Evolutionary conservation across 30 jellyfish, hydroid and myxozoan species (phyloP).

Genomic region (Turritopsis dohrnii): DNA sequence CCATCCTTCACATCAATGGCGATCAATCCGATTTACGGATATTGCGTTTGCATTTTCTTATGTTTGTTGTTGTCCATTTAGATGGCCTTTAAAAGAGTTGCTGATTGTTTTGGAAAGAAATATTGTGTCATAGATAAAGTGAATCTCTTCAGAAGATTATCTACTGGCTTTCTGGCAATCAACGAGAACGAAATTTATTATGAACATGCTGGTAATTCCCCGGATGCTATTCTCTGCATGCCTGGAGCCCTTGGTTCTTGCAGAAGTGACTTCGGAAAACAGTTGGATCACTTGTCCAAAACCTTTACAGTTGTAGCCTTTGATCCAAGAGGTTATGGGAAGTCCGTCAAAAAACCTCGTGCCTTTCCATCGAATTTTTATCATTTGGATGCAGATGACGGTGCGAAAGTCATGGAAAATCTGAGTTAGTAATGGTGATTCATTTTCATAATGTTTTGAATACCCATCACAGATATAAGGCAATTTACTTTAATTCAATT

Average conservation of each 20-base stretch:
- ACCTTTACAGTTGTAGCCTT: slow-evolving; percentile 55
- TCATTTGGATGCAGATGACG: slow-evolving; percentile 86
- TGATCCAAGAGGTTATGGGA: slow-evolving; percentile 93
- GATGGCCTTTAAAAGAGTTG: neutral
- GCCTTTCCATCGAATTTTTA: slow-evolving; percentile 58
- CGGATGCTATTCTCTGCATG: slow-evolving; percentile 52
- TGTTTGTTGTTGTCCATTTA: too few relatives aligned
- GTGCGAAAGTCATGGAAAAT: slow-evolving; percentile 59
- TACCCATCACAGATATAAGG: neutral
- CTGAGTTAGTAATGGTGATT: slow-evolving; percentile 59
- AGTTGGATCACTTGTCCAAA: slow-evolving; percentile 42
- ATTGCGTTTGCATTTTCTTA: neutral
- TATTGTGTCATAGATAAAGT: neutral
- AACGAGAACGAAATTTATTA: slow-evolving; percentile 21
- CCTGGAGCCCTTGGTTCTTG: slow-evolving; percentile 92
- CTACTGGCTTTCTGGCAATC: slow-evolving; percentile 31
- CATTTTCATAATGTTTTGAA: neutral
- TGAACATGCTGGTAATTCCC: slow-evolving; percentile 23
- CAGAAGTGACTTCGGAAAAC: slow-evolving; percentile 65
- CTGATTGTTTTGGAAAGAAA: neutral
- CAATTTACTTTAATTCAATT: neutral
- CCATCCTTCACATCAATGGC: neutral
- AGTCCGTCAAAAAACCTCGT: slow-evolving; percentile 55
- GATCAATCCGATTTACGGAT: too few relatives aligned
- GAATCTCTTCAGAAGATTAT: neutral